A percentile compares a stretch with the other conserved stretches of the same genome.
Conservation (phyloP, 2,113 vertebrate genomes). For the Dolichallabes microphthalmus region DNA sequence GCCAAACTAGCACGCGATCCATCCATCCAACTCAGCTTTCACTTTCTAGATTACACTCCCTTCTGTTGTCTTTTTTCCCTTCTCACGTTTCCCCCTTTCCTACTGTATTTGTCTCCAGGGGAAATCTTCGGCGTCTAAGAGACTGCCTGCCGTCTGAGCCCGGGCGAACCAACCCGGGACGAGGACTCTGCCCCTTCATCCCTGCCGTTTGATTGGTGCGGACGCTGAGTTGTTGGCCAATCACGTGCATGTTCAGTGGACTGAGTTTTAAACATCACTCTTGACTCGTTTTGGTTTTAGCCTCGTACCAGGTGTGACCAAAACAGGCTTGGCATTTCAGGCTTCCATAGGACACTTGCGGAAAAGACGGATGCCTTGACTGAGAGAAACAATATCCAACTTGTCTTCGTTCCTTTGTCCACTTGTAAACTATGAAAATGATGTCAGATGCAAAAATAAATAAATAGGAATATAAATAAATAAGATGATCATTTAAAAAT, state of each 20-base stretch:
- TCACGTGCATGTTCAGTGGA: conserved; percentile 88
- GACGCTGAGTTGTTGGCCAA: conserved; percentile 77
- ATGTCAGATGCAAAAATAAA: conserved; percentile 67
- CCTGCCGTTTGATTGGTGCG: conserved; percentile 75
- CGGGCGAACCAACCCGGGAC: conserved; percentile 78
- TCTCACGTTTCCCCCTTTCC: conserved; percentile 50
- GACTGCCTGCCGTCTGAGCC: conserved; percentile 85
- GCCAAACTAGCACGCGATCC: not conserved
- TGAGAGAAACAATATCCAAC: conserved; percentile 50
- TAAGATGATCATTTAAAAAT: conserved; percentile 35
- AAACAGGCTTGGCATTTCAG: conserved; percentile 70
- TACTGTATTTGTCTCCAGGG: conserved; percentile 74
- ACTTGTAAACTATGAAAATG: conserved; percentile 76
- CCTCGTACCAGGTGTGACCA: conserved; percentile 33
- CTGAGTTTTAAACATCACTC: conserved; percentile 69
- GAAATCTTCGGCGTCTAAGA: conserved; percentile 84
- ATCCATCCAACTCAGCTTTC: not conserved
- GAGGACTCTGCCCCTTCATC: conserved; percentile 76
- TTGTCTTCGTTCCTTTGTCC: conserved; percentile 66
- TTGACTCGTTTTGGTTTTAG: conserved; percentile 65
- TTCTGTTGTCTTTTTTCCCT: not conserved
- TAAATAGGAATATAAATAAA: conserved; percentile 31
- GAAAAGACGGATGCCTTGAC: conserved; percentile 66
- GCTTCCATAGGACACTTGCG: conserved; percentile 72
- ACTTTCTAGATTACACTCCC: not conserved